Base-by-base conservation (phyloP, 2,797 vertebrate genomes). In the Astyanax mexicanus region DNA sequence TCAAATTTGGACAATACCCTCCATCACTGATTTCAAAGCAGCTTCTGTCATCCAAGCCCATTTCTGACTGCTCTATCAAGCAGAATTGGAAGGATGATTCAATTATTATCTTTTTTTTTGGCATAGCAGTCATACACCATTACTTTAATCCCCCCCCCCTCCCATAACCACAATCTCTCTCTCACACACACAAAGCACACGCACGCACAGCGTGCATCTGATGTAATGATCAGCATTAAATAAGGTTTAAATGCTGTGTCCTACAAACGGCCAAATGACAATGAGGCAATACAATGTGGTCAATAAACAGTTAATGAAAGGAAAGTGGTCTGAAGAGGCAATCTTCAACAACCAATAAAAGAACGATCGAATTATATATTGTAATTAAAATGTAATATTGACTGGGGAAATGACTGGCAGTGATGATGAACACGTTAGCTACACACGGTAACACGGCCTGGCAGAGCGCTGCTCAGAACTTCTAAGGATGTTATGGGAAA, bases 1-100 rank as follows among this genome's bases (percentile, higher is more conserved):
- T 97, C 95, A 96, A 78, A 72, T 91, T 90, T 88, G 93, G 93
- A 96, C 96, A 97, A 97, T 95, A 92, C 94, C 94, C 92, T 94
- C 95, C 91, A 93, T 96, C 94, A 92, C 92, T 94, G 90, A 93
- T 93, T 93, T 95, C 93, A 94, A 91, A 91, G 93, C 93, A 93
- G 89, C 86, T 83, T 86, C 93, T 92, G 92, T 96, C 94, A 94
- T 86, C 89, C 83, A 83, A 92, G 91, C 93, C 69, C 87, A 90
- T 92, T 94, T 91, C 88, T 94, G 93, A 92, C 88, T 86, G 87
- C 88, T 90, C 90, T 91, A 91, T 94, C 92, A 89, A 91, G 86
- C 90, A 89, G 91, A 93, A 94, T 93, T 93, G 90, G 92, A 89
- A 91, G 90, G 88, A 88, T 92, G 89, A 93, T 93, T 95, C 94